phyloP scores from a whole-genome alignment of 2,888 invertebrate genomes.

The Serripes groenlandicus region DNA sequence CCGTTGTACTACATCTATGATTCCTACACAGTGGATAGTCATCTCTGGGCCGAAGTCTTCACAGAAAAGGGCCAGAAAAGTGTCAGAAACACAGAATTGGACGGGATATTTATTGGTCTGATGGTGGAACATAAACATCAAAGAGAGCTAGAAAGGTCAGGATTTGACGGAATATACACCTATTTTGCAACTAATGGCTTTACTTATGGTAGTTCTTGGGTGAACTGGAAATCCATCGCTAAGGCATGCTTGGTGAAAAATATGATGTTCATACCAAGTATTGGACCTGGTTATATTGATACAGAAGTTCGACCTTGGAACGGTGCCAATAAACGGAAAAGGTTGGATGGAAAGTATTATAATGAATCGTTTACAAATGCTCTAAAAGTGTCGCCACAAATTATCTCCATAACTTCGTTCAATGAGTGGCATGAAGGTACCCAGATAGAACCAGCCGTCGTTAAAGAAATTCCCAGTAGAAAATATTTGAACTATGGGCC shows the following conservation, averaged over 20 bases:
- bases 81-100: slow-evolving; percentile 88
- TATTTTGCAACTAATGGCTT: slow-evolving; percentile 90
- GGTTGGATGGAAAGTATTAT: slow-evolving; percentile 90
- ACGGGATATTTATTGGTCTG: slow-evolving; percentile 89
- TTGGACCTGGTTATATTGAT: slow-evolving; percentile 91
- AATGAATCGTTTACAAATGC: slow-evolving; percentile 90
- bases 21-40: slow-evolving; percentile 88
- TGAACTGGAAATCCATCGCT: slow-evolving; percentile 77
- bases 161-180: slow-evolving; percentile 89
- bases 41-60: slow-evolving; percentile 87
- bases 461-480: slow-evolving; percentile 78
- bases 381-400: slow-evolving; percentile 88
- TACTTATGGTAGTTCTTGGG: slow-evolving; percentile 89
- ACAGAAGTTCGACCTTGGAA: slow-evolving; percentile 90
- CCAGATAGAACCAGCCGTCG: slow-evolving; percentile 90
- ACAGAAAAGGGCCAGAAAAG: slow-evolving; percentile 86
- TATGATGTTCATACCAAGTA: slow-evolving; percentile 89
- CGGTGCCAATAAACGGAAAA: slow-evolving; percentile 87
- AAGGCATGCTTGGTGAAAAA: slow-evolving; percentile 71
- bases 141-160: slow-evolving; percentile 84
- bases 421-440: slow-evolving; percentile 93
- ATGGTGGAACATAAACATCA: slow-evolving; percentile 88
- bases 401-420: slow-evolving; percentile 91
- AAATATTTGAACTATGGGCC: slow-evolving; percentile 89
- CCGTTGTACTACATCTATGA: slow-evolving; percentile 91